These are phyloP conservation scores for Ciconia stormi DNA, from an alignment of 2,113 vertebrate species.

Conservation along the genomic window DNA sequence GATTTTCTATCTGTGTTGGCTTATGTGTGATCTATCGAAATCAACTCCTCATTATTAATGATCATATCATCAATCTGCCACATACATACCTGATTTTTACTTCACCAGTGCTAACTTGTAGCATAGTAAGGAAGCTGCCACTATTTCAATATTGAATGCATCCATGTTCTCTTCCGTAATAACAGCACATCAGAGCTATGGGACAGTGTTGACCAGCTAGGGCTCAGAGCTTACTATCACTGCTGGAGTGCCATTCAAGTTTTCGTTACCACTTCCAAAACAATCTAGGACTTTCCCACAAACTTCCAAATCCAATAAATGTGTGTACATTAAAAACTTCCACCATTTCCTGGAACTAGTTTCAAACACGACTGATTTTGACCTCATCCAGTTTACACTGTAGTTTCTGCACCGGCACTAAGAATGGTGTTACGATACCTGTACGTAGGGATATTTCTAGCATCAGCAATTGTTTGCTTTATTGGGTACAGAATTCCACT, in stretches of 20 bases:
- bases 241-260: neutral
- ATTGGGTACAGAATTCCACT: neutral
- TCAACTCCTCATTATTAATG: neutral
- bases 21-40: neutral
- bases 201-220: neutral
- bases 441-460: neutral
- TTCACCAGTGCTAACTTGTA: neutral
- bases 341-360: neutral
- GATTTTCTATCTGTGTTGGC: neutral
- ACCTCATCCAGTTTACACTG: neutral
- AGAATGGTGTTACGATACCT: neutral
- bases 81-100: neutral
- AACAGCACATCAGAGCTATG: neutral
- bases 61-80: neutral
- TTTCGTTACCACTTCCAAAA: neutral
- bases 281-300: neutral
- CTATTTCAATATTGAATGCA: neutral
- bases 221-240: neutral
- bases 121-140: neutral
- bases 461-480: neutral
- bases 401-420: neutral
- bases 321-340: neutral
- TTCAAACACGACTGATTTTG: neutral
- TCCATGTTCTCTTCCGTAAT: neutral
- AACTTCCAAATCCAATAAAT: neutral